Evolutionary conservation across 2,888 invertebrate species (phyloP), one percentile per base, ranked within the genome.

Genomic region (Scrobipalpa costella): DNA sequence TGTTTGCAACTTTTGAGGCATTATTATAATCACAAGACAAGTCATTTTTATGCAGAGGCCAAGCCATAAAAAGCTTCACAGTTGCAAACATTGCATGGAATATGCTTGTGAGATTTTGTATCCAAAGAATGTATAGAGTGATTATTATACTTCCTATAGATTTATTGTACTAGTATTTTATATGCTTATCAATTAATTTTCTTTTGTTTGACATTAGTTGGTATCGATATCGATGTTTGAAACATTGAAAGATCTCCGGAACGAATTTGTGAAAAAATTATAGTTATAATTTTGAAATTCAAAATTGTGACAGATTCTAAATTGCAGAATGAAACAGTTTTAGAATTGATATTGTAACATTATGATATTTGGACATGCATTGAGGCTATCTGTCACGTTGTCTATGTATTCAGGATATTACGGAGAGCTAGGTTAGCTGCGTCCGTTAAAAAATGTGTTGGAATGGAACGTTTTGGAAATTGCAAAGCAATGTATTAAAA

Each of bases 51-150:
- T 44, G 44, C 44, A 44, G 44, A 44, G 44, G 44, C 44, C 44
- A n/a, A n/a, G n/a, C 44, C n/a, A 44, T 27, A 27, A 27, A 27
- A 27, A 27, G 27, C 5, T 3, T 27, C 8, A 19, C 8, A 44
- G 15, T 27, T 2, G 66, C 64, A 55, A 67, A 67, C 69, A 67
- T 66, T 67, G 70, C 63, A 66, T 58, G 66, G 64, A 64, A 66
- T 63, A 76, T 79, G 80, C 80, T 78, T 64, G 74, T 73, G 80
- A 84, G 81, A 81, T 83, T 83, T 88, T 88, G 89, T 89, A 89
- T 90, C 90, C 90, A 89, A 90, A 90, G 89, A 90, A 88, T 85
- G 86, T 81, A 78, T 79, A 84, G 87, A 88, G 87, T 90, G 89
- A 89, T 59, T 59, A 21, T 89, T 84, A 76, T 78, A 81, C 85